These are phyloP conservation scores for Acestrorhynchus altus DNA, from an alignment of 2,797 vertebrate genomes.

Conservation along the genomic window DNA sequence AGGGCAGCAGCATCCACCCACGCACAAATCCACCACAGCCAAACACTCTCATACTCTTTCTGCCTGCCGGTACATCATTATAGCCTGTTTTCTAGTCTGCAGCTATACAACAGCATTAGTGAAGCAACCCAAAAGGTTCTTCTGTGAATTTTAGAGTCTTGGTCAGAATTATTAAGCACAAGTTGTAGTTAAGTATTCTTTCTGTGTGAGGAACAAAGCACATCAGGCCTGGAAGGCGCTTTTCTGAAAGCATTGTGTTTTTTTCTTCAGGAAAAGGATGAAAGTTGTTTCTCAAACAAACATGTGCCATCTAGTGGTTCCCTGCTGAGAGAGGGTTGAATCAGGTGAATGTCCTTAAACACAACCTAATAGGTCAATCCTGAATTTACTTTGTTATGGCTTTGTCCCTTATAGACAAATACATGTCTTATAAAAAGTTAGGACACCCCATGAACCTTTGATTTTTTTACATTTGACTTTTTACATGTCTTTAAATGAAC, in stretches of 20 bases:
- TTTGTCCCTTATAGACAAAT: too few species aligned
- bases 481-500: too few species aligned
- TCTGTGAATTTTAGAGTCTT: neutral
- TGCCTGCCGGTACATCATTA: neutral
- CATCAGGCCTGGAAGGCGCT: neutral
- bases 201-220: neutral
- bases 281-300: slow-evolving; percentile 8
- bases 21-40: slow-evolving; percentile 7
- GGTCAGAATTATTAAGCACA: neutral
- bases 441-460: too few species aligned
- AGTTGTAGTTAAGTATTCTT: slow-evolving; percentile 1
- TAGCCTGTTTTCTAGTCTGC: neutral
- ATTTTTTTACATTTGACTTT: too few species aligned
- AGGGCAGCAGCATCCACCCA: slow-evolving; percentile 45
- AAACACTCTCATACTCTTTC: slow-evolving; percentile 4
- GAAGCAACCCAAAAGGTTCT: neutral
- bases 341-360: neutral
- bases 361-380: neutral
- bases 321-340: neutral
- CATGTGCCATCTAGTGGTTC: slow-evolving; percentile 53
- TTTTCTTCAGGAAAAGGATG: neutral
- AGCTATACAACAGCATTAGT: neutral
- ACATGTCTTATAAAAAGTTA: too few species aligned
- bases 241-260: slow-evolving; percentile 9
- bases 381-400: too few species aligned